A percentile compares a stretch with the other conserved stretches of the same genome.
Conservation (phyloP, 2,113 vertebrate species). For the Eclectus roratus region DNA sequence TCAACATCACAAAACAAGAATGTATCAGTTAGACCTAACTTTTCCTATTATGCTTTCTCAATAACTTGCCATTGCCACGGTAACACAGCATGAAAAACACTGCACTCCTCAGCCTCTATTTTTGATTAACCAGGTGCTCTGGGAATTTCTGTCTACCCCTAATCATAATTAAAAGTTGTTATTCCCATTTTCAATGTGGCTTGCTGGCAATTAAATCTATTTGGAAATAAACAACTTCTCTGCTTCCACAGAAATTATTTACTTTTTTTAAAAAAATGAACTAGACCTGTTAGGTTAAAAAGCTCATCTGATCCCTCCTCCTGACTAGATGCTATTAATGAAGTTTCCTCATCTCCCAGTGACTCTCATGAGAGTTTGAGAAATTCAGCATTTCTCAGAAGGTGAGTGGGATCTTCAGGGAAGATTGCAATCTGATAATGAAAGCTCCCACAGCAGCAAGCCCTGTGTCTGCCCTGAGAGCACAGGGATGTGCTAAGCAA, state of each 20-base stretch:
- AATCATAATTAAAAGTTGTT: constrained; percentile 31
- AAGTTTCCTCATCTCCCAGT: background rate
- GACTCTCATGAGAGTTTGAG: background rate
- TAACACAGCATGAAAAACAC: background rate
- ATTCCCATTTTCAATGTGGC: background rate
- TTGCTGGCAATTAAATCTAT: background rate
- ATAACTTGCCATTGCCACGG: background rate
- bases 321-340: background rate
- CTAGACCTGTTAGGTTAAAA: background rate
- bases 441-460: background rate
- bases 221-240: background rate
- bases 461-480: background rate
- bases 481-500: background rate
- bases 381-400: background rate
- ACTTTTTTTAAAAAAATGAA: constrained; percentile 3
- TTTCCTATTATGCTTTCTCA: background rate
- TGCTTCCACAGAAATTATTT: background rate
- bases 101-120: background rate
- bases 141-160: constrained; percentile 30
- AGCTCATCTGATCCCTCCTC: background rate
- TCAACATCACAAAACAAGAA: background rate
- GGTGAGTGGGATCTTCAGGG: background rate
- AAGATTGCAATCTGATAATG: background rate
- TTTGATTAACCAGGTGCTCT: constrained; percentile 25
- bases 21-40: background rate